Base-by-base conservation (phyloP, 2,797 vertebrate species). In the Fistularia tabacaria region DNA sequence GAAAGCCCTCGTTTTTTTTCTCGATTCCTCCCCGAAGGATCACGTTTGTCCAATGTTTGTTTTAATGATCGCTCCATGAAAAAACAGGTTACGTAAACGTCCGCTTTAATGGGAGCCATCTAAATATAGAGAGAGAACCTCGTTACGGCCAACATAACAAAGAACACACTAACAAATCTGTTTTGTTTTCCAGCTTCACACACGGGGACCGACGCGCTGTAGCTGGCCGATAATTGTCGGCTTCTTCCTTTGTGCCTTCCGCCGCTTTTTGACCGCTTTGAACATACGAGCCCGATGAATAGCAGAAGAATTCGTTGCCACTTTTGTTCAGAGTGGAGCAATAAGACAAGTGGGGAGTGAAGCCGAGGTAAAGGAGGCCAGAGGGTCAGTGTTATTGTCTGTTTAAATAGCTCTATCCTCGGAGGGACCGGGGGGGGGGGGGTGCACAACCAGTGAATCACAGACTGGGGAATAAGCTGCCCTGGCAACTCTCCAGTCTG, bases 391-490 rank as follows among this genome's bases (percentile, higher is more conserved):
- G 72, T 76, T 78, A 64, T 66, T 80, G 62, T 79, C 56, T 79
- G 76, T 77, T 77, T 75, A 71, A 82, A 83, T 61, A 75, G 59
- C 59, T 74, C 62, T 59, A 8, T 68, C 62, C 73, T 65, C 64
- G 57, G 60, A 71, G 60, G 46, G 52, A 55, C 67, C 63, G 52
- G 47, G 53, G 38, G 25, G 49, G 49, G 48, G 53, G 38, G 15
- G 49, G 49, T 56, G 52, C 62, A 65, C 71, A 69, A 62, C 15
- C 51, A 63, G 59, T 36, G 47, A 65, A 54, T 63, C 59, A 48
- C 63, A 76, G 69, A 50, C 57, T 51, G 66, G 49, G 14, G 37
- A 54, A 49, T 40, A 46, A 45, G 14, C 62, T 11, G 11, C 53
- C 61, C 67, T 7, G 12, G 54, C 50, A 39, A 62, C 54, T 9